These are phyloP conservation scores for Hypotaenidia okinawae DNA, from an alignment of 2,797 vertebrate genomes.

Conservation along the genomic window DNA sequence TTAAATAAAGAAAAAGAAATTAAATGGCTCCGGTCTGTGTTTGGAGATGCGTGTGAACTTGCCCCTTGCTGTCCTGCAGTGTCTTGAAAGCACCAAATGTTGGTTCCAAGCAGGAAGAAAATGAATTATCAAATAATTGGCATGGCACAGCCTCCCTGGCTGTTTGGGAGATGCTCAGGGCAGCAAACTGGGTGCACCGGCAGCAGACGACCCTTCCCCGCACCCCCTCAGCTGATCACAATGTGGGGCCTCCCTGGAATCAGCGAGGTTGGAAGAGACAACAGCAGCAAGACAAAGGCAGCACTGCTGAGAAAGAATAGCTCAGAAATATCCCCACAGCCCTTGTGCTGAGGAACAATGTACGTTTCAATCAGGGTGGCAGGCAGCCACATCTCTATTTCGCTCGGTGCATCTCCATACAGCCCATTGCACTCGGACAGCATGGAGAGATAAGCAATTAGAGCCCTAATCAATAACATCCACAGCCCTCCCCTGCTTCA, in stretches of 20 bases:
- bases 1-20: neutral
- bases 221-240: neutral
- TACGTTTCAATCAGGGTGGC: neutral
- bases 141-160: accelerated
- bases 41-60: neutral
- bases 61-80: neutral
- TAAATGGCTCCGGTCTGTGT: neutral
- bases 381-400: neutral
- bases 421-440: neutral
- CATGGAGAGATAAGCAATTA: slow-evolving; percentile 45
- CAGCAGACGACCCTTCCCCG: neutral
- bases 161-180: neutral
- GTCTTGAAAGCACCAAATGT: neutral
- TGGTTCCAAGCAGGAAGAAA: neutral
- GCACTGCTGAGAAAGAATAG: neutral
- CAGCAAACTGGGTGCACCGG: accelerated
- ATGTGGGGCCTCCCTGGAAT: neutral
- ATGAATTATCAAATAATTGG: neutral
- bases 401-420: neutral
- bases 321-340: neutral
- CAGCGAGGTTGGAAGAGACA: neutral
- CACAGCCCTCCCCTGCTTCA: neutral
- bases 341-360: neutral
- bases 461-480: slow-evolving; percentile 59
- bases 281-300: neutral